These are phyloP conservation scores for Clivina fossor DNA, from an alignment of 2,888 invertebrate genomes.

Conservation along the genomic window DNA sequence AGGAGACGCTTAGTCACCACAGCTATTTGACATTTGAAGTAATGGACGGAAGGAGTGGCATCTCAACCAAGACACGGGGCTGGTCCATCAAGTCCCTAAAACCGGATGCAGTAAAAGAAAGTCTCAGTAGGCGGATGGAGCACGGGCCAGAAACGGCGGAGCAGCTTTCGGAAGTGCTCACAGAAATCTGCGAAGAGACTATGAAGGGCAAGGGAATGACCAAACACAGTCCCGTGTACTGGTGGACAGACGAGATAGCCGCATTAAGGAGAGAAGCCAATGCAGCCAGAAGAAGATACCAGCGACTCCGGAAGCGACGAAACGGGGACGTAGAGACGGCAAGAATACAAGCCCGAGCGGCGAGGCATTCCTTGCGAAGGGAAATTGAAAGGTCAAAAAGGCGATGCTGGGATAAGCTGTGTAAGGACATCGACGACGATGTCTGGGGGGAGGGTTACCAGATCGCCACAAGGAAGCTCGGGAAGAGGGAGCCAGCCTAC, in stretches of 20 bases:
- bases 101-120: no score
- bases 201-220: not conserved
- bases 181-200: not conserved
- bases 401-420: constrained; percentile 21
- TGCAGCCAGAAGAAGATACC: not conserved
- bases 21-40: no score
- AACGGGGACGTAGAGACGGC: not conserved
- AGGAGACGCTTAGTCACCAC: constrained; percentile 2
- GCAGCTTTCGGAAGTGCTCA: not conserved
- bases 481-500: not conserved
- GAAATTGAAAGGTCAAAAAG: constrained; percentile 14
- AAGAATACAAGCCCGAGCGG: constrained; percentile 1
- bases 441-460: constrained; percentile 29
- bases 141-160: not conserved
- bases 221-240: constrained; percentile 2
- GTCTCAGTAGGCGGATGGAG: not conserved
- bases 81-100: not conserved
- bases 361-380: not conserved
- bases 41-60: no score
- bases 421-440: constrained; percentile 25
- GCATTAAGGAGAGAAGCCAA: not conserved
- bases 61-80: not conserved
- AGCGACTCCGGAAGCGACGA: not conserved
- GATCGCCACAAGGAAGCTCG: constrained; percentile 14
- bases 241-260: constrained; percentile 3